Percentiles rank a stretch among this genome's conserved stretches.
These are phyloP conservation scores for human (Homo sapiens) DNA, from an alignment of 2,113 vertebrate genomes.

Conservation along the genomic window GRCh38 chrX:129371501-129372000, in stretches of 20 bases:
- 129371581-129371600: conserved; percentile 12
- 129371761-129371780: conserved; percentile 30
- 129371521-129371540: not conserved
- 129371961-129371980: not conserved
- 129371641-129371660: not conserved
- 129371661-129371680: conserved; percentile 12
- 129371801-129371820: conserved; percentile 5
- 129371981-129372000: not conserved
- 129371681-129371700: conserved; percentile 9
- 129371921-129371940: not conserved
- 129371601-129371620: not conserved
- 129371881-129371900: not conserved
- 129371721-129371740: conserved; percentile 16
- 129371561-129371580: too few species aligned
- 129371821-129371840: conserved; percentile 28
- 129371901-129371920: not conserved
- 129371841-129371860: not conserved
- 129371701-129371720: conserved; percentile 24
- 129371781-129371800: not conserved
- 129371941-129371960: not conserved
- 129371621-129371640: not conserved
- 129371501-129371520: conserved; percentile 8
- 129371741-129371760: conserved; percentile 48
- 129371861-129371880: not conserved
- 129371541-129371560: not conserved